Conservation (phyloP, 2,797 vertebrate genomes). For the Pantherophis alleghaniensis region DNA sequence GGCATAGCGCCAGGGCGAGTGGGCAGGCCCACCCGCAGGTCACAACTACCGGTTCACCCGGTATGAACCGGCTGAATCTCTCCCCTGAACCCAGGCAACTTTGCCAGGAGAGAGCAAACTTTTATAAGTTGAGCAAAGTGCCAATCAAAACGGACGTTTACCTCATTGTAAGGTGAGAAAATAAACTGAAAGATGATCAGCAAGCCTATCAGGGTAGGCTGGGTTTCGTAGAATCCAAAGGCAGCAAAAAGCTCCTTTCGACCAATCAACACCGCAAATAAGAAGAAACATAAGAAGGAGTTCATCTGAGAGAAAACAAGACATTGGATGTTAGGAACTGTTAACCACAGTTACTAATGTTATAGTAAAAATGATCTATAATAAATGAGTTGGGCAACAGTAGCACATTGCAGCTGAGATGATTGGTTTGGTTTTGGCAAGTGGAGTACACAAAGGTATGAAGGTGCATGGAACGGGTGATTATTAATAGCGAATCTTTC, state of each 20-base stretch:
- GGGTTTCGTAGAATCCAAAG: conserved; percentile 91
- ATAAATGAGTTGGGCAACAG: neutral
- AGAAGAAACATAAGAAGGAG: conserved; percentile 96
- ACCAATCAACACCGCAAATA: conserved; percentile 94
- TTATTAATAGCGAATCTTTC: neutral
- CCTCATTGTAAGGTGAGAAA: conserved; percentile 99
- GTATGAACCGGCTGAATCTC: too few relatives aligned
- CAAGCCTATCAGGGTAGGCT: conserved; percentile 94
- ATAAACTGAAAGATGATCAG: conserved; percentile 99
- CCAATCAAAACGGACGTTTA: conserved; percentile 60
- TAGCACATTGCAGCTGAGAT: neutral
- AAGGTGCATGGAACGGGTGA: neutral
- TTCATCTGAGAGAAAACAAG: conserved; percentile 83
- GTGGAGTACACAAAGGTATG: neutral
- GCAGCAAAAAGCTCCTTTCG: conserved; percentile 93
- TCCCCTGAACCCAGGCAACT: neutral
- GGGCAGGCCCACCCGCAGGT: too few relatives aligned
- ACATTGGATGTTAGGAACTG: neutral
- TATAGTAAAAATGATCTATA: neutral
- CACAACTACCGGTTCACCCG: too few relatives aligned
- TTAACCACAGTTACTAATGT: neutral
- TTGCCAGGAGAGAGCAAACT: neutral
- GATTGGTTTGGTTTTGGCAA: neutral
- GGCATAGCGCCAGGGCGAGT: too few relatives aligned
- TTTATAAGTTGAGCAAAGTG: neutral